These are phyloP conservation scores for Catocala nupta DNA, from an alignment of 2,888 invertebrate genomes.

Conservation along the genomic window DNA sequence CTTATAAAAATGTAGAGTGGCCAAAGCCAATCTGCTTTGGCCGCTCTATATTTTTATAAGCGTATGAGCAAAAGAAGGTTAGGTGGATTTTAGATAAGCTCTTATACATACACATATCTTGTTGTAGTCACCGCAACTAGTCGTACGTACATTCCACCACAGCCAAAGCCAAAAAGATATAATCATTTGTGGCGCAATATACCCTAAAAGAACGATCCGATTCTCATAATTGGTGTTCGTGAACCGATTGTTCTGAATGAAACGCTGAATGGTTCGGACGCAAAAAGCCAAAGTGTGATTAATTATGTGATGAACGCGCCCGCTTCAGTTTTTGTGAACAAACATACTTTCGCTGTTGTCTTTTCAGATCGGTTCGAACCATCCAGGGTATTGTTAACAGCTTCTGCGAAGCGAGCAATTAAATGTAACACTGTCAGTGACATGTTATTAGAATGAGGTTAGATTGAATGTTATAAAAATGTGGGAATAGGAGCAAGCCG, in stretches of 20 bases:
- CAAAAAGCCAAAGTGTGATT: constrained; percentile 46
- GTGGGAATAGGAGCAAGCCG: too few species aligned
- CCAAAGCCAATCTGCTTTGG: too few species aligned
- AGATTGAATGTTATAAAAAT: too few species aligned
- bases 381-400: constrained; percentile 15
- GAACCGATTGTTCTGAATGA: constrained; percentile 29
- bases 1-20: too few species aligned
- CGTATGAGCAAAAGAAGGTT: too few species aligned
- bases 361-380: constrained; percentile 23
- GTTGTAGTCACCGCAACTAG: too few species aligned
- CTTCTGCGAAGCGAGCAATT: constrained; percentile 9
- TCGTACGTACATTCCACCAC: too few species aligned
- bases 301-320: constrained; percentile 30
- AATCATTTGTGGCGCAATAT: constrained; percentile 17
- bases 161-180: background rate
- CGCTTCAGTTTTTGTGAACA: constrained; percentile 27
- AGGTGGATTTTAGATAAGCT: too few species aligned
- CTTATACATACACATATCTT: too few species aligned
- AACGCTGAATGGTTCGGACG: constrained; percentile 21
- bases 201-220: constrained; percentile 12
- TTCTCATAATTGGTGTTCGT: constrained; percentile 35
- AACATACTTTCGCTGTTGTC: constrained; percentile 35
- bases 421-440: background rate
- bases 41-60: too few species aligned
- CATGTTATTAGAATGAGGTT: too few species aligned